These are phyloP conservation scores for Barbus barbus DNA, from an alignment of 2,113 vertebrate species.

Conservation along the genomic window DNA sequence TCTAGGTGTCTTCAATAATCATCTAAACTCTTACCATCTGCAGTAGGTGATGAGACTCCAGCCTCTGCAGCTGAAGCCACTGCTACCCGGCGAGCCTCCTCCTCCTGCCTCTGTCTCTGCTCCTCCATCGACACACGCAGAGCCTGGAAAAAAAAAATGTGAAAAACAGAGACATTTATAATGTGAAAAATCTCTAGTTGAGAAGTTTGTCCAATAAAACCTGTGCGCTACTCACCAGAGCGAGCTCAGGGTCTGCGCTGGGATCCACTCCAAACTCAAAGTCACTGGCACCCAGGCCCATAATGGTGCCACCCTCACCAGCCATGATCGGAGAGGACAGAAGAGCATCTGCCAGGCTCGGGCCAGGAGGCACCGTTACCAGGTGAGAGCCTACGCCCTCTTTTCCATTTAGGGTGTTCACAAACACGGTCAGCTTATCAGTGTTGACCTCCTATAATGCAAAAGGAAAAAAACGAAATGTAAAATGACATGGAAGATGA, in stretches of 20 bases:
- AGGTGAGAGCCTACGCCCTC: constrained; percentile 93
- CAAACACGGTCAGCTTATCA: constrained; percentile 92
- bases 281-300: constrained; percentile 92
- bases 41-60: constrained; percentile 73
- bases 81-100: constrained; percentile 87
- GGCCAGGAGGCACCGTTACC: constrained; percentile 93
- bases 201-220: not conserved
- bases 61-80: constrained; percentile 86
- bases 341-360: constrained; percentile 92
- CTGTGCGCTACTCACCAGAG: constrained; percentile 78
- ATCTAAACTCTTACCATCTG: constrained; percentile 77
- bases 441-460: constrained; percentile 86
- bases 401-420: constrained; percentile 93
- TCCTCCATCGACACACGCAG: constrained; percentile 97
- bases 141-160: no score
- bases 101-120: constrained; percentile 93
- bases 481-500: not conserved
- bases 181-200: not conserved
- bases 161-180: not conserved
- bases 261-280: constrained; percentile 97
- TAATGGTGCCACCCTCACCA: constrained; percentile 89
- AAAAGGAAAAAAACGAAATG: not conserved
- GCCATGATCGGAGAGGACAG: constrained; percentile 94
- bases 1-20: not conserved
- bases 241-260: constrained; percentile 92